phyloP scores from a whole-genome alignment of 2,888 invertebrate species.

The Eupithecia vulgata region DNA sequence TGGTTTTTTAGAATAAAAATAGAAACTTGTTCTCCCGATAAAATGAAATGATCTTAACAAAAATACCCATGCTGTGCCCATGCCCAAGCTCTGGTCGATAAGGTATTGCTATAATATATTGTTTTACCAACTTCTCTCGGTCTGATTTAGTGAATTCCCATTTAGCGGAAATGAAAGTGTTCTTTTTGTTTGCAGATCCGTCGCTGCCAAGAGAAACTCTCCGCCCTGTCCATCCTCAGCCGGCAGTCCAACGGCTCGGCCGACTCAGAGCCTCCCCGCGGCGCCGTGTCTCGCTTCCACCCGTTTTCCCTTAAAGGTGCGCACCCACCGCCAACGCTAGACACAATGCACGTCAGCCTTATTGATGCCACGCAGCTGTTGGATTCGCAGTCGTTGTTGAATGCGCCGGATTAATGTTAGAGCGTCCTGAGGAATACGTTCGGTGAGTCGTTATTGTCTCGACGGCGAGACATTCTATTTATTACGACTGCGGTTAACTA shows the following conservation, averaged over 20 bases:
- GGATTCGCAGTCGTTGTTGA: slow-evolving; percentile 88
- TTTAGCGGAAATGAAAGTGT: not conserved
- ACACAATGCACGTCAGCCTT: slow-evolving; percentile 84
- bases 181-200: slow-evolving; percentile 63
- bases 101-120: too few relatives aligned
- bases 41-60: too few relatives aligned
- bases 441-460: not conserved
- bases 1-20: too few relatives aligned
- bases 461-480: not conserved
- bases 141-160: not conserved
- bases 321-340: slow-evolving; percentile 50
- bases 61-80: too few relatives aligned
- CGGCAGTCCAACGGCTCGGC: slow-evolving; percentile 58
- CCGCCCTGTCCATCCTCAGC: slow-evolving; percentile 65
- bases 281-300: slow-evolving; percentile 61
- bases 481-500: not conserved
- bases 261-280: slow-evolving; percentile 30
- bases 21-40: too few relatives aligned
- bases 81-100: too few relatives aligned
- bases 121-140: not conserved
- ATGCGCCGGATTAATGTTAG: slow-evolving; percentile 82
- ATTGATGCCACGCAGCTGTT: slow-evolving; percentile 85
- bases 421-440: not conserved
- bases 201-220: slow-evolving; percentile 66
- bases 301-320: slow-evolving; percentile 68